Base-by-base conservation (phyloP, 2,888 invertebrate genomes). In the Lycocerus yunnanus region DNA sequence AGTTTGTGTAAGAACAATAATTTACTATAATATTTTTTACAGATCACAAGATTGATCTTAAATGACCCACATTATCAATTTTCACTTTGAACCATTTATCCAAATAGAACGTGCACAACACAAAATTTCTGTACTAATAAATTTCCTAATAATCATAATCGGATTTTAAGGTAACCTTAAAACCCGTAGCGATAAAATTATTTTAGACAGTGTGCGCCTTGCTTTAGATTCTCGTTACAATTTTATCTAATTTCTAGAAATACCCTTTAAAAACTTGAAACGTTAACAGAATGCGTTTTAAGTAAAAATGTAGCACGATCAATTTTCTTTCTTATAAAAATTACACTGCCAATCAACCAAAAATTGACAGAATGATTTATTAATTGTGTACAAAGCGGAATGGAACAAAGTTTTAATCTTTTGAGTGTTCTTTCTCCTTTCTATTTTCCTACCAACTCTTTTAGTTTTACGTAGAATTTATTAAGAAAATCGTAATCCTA, bases 241-340 rank as follows among this genome's bases (percentile, higher is more conserved):
- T n/a, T 43, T 43, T 13, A 43, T 43, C 43, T 43, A 43, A 43
- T 43, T 43, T n/a, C 1, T 5, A 2, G 43, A 5, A 43, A 43
- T 43, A n/a, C n/a, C 8, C 43, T 43, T 43, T 43, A n/a, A 43
- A 43, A 43, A 43, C 43, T 43, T 43, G n/a, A 43, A 43, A 43
- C n/a, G n/a, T n/a, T 43, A 43, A n/a, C n/a, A 43, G n/a, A 43
- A 43, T 43, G n/a, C 58, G 63, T 74, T 70, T 65, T 68, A 68
- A 68, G 69, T 68, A 67, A 68, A 74, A 74, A 68, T 71, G 68
- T 15, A 66, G 68, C 75, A 75, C 72, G 69, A 75, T 72, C 72
- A 75, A 75, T 75, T 75, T 75, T 69, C 75, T 75, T 75, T 75
- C 72, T 75, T 69, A 68, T 61, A 73, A 75, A 75, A 72, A 75